Conservation (phyloP, 1,140 invertebrate species). For the Pseudomyrmex dendroicus region DNA sequence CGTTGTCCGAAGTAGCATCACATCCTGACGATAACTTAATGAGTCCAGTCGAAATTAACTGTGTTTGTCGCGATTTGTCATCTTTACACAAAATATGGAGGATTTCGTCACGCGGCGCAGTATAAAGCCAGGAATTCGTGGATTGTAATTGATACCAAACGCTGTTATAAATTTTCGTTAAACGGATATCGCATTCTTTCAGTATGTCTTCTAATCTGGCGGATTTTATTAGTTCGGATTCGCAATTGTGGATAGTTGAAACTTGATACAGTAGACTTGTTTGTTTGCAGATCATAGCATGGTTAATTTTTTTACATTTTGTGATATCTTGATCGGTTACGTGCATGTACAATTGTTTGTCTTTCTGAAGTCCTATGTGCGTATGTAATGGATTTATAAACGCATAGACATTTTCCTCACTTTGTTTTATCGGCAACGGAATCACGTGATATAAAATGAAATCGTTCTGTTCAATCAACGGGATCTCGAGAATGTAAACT, state of each 20-base stretch:
- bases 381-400: not conserved
- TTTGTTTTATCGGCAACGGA: not conserved
- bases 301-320: slow-evolving; percentile 17
- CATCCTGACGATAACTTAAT: no score
- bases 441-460: not conserved
- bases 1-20: no score
- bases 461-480: not conserved
- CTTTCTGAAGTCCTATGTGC: not conserved
- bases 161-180: not conserved
- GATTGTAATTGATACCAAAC: not conserved
- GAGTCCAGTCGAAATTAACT: no score
- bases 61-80: not conserved
- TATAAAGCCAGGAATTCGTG: not conserved
- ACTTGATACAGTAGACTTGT: not conserved
- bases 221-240: not conserved
- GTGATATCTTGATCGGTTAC: not conserved
- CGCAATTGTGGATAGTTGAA: not conserved
- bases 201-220: not conserved
- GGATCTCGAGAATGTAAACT: not conserved
- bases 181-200: not conserved
- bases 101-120: not conserved
- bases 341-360: not conserved
- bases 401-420: not conserved
- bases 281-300: not conserved
- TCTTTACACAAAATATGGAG: not conserved